A percentile compares a stretch with the other conserved stretches of the same genome.
These are phyloP conservation scores for Drosophila orosa DNA, from an alignment of 1,140 invertebrate genomes.

Conservation along the genomic window DNA sequence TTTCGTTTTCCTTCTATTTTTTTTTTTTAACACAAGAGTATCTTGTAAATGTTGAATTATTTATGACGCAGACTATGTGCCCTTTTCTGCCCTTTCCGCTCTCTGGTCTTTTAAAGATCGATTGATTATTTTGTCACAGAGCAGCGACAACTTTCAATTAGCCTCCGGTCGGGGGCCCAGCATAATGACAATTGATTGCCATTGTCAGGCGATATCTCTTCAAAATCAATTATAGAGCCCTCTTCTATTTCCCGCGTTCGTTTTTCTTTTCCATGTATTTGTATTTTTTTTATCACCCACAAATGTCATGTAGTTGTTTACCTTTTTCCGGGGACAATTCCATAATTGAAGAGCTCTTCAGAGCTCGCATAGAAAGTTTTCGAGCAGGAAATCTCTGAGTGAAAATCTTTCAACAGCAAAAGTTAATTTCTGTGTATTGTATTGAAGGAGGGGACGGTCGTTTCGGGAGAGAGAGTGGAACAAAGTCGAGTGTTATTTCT, in stretches of 20 bases:
- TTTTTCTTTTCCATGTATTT: slow-evolving; percentile 4
- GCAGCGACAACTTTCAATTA: slow-evolving; percentile 76
- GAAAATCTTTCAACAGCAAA: slow-evolving; percentile 62
- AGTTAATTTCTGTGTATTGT: slow-evolving; percentile 74
- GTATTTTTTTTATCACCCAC: slow-evolving; percentile 45
- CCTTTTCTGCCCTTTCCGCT: slow-evolving; percentile 13
- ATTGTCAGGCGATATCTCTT: slow-evolving; percentile 66
- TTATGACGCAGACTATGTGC: slow-evolving; percentile 50
- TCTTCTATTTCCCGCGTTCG: slow-evolving; percentile 4
- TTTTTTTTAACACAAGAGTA: slow-evolving; percentile 47
- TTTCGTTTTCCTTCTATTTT: slow-evolving; percentile 13
- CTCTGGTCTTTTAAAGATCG: slow-evolving; percentile 40
- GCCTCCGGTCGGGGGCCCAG: slow-evolving; percentile 36
- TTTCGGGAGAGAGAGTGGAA: background rate
- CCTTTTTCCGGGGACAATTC: slow-evolving; percentile 52
- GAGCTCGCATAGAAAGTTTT: slow-evolving; percentile 50
- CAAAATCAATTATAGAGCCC: slow-evolving; percentile 66
- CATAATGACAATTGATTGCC: slow-evolving; percentile 79
- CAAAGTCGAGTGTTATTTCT: slow-evolving; percentile 40
- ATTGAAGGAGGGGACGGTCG: background rate
- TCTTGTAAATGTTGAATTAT: slow-evolving; percentile 79
- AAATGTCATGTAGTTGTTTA: slow-evolving; percentile 46
- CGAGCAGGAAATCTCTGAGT: slow-evolving; percentile 64
- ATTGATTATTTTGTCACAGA: slow-evolving; percentile 35
- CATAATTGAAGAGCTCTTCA: slow-evolving; percentile 55